Evolutionary conservation across 2,113 vertebrate genomes (phyloP).

Genomic region (Bujurquina vittata): DNA sequence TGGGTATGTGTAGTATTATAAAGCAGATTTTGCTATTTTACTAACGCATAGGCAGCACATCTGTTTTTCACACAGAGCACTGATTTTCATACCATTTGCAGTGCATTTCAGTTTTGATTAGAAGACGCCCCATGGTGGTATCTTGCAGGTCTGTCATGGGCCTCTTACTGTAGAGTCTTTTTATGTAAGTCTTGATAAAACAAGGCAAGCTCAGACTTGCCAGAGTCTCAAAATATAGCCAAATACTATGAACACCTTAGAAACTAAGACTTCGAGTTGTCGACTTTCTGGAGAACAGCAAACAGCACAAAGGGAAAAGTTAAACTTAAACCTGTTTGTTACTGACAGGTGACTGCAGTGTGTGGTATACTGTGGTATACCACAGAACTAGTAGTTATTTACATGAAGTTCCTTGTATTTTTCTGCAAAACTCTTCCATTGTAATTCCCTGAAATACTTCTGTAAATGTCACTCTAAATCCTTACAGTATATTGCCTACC

Average conservation of each 20-base stretch:
- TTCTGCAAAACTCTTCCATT: slow-evolving; percentile 1
- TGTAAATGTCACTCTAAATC: slow-evolving; percentile 30
- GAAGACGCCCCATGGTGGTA: slow-evolving; percentile 23
- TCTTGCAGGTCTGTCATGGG: slow-evolving; percentile 67
- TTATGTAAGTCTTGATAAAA: slow-evolving; percentile 59
- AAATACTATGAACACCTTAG: slow-evolving; percentile 84
- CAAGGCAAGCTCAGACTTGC: slow-evolving; percentile 58
- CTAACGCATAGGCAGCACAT: slow-evolving; percentile 30
- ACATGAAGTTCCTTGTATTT: slow-evolving; percentile 8
- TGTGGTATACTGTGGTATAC: slow-evolving; percentile 9
- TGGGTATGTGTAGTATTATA: slow-evolving; percentile 21
- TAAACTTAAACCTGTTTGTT: not conserved
- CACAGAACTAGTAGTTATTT: slow-evolving; percentile 5
- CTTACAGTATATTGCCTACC: not conserved
- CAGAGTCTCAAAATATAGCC: slow-evolving; percentile 61
- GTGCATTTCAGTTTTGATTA: slow-evolving; percentile 43
- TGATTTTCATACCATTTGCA: not conserved
- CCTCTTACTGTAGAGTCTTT: slow-evolving; percentile 35
- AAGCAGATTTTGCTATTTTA: slow-evolving; percentile 44
- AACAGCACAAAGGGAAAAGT: slow-evolving; percentile 70
- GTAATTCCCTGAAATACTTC: slow-evolving; percentile 29
- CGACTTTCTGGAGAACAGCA: slow-evolving; percentile 82
- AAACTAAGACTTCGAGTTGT: slow-evolving; percentile 83
- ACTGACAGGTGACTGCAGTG: slow-evolving; percentile 10
- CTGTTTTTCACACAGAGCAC: slow-evolving; percentile 17